These are phyloP conservation scores for Pelodytes ibericus DNA, from an alignment of 2,797 vertebrate species.

Conservation along the genomic window DNA sequence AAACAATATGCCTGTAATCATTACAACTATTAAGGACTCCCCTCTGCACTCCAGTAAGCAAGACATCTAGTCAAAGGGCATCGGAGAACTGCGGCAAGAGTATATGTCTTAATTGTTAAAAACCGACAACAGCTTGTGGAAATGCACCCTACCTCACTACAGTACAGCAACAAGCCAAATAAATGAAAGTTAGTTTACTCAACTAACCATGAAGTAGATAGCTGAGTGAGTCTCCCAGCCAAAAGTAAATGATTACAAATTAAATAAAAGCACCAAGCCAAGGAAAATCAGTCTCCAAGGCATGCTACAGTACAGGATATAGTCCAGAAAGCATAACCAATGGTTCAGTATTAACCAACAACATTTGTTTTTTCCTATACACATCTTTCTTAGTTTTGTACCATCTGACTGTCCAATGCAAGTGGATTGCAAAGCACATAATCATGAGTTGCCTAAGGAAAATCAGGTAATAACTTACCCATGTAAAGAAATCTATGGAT, in stretches of 20 bases:
- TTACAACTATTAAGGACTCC: slow-evolving; percentile 30
- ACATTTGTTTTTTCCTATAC: too few relatives aligned
- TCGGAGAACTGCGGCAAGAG: slow-evolving; percentile 1
- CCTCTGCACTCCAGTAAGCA: slow-evolving; percentile 25
- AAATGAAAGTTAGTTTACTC: slow-evolving; percentile 5
- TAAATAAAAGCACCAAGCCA: slow-evolving; percentile 23
- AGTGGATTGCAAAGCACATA: too few relatives aligned
- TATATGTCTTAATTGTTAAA: slow-evolving; percentile 35
- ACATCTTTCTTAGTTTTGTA: too few relatives aligned
- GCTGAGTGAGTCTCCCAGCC: background rate
- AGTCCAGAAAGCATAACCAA: slow-evolving; percentile 5
- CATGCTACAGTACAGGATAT: slow-evolving; percentile 9
- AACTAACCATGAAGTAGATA: slow-evolving; percentile 19
- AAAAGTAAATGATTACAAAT: slow-evolving; percentile 24
- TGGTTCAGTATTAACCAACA: slow-evolving; percentile 8
- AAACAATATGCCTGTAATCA: slow-evolving; percentile 35
- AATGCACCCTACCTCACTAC: slow-evolving; percentile 15
- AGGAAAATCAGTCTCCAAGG: slow-evolving; percentile 24
- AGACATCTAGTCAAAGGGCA: slow-evolving; percentile 17
- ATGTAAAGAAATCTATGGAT: too few relatives aligned
- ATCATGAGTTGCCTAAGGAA: too few relatives aligned
- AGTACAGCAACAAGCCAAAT: slow-evolving; percentile 9
- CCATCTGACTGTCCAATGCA: too few relatives aligned
- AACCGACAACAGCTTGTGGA: slow-evolving; percentile 16
- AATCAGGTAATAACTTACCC: too few relatives aligned